Percentiles rank a stretch among this genome's conserved stretches.
phyloP scores from a whole-genome alignment of 2,888 invertebrate species.

The Lithophane semibrunnea region DNA sequence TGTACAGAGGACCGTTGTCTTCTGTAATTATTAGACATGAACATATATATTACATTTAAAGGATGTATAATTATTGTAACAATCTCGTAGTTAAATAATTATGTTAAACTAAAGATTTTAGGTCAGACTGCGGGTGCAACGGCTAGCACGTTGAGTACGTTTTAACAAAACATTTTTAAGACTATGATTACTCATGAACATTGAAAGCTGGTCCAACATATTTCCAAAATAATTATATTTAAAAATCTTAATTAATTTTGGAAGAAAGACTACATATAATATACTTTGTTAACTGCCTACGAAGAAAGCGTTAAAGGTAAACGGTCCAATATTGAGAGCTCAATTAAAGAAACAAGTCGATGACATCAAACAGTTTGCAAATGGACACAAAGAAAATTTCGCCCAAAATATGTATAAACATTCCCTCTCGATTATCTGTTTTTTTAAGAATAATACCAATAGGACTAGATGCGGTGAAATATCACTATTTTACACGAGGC shows the following conservation, averaged over 20 bases:
- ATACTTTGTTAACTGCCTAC: slow-evolving; percentile 3
- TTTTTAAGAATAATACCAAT: slow-evolving; percentile 38
- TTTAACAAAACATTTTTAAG: background rate
- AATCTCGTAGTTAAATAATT: background rate
- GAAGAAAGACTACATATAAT: background rate
- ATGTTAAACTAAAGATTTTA: background rate
- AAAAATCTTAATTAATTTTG: background rate
- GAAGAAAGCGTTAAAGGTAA: slow-evolving; percentile 23
- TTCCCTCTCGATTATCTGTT: slow-evolving; percentile 10
- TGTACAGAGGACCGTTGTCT: background rate
- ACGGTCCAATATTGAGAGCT: slow-evolving; percentile 10
- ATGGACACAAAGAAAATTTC: slow-evolving; percentile 4
- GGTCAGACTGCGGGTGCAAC: too few species aligned
- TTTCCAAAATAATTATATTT: background rate
- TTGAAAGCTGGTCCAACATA: background rate
- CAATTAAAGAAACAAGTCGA: slow-evolving; percentile 39
- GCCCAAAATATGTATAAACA: background rate
- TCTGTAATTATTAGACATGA: slow-evolving; percentile 11
- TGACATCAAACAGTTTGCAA: slow-evolving; percentile 23
- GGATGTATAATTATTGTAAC: background rate
- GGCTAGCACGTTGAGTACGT: background rate
- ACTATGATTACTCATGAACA: background rate
- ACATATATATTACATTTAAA: background rate
- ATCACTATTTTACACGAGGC: slow-evolving; percentile 31
- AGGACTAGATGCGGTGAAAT: slow-evolving; percentile 23